These are phyloP conservation scores for Archips xylosteana DNA, from an alignment of 2,888 invertebrate species.

Conservation along the genomic window DNA sequence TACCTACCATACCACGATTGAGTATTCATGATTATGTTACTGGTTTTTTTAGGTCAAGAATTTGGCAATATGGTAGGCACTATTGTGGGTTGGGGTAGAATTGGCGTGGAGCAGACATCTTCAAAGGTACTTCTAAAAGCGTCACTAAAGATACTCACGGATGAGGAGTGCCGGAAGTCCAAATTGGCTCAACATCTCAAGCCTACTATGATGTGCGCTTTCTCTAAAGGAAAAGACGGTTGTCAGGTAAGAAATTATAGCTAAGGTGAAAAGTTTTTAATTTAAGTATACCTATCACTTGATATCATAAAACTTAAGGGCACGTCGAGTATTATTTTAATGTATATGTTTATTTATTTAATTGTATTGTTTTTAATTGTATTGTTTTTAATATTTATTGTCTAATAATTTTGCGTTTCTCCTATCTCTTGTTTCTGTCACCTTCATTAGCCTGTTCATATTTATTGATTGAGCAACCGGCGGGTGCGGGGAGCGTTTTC, in stretches of 20 bases:
- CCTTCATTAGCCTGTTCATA: no score
- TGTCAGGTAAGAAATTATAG: constrained; percentile 82
- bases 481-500: no score
- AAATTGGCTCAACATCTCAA: constrained; percentile 76
- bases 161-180: constrained; percentile 71
- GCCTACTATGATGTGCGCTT: constrained; percentile 87
- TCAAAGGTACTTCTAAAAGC: constrained; percentile 80
- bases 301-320: no score
- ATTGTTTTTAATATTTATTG: no score
- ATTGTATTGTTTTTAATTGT: no score
- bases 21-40: no score
- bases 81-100: constrained; percentile 85
- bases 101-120: constrained; percentile 71
- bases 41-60: constrained; percentile 64
- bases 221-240: constrained; percentile 85
- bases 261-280: background rate
- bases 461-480: no score
- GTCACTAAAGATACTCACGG: constrained; percentile 72
- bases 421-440: no score
- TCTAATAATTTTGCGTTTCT: no score
- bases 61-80: constrained; percentile 73
- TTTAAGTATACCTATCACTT: background rate
- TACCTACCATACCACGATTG: no score
- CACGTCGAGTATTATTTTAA: no score
- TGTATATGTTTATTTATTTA: no score